Evolutionary conservation across 1,140 invertebrate species (phyloP), one percentile per base, ranked within the genome.

Genomic region (Homarus americanus): DNA sequence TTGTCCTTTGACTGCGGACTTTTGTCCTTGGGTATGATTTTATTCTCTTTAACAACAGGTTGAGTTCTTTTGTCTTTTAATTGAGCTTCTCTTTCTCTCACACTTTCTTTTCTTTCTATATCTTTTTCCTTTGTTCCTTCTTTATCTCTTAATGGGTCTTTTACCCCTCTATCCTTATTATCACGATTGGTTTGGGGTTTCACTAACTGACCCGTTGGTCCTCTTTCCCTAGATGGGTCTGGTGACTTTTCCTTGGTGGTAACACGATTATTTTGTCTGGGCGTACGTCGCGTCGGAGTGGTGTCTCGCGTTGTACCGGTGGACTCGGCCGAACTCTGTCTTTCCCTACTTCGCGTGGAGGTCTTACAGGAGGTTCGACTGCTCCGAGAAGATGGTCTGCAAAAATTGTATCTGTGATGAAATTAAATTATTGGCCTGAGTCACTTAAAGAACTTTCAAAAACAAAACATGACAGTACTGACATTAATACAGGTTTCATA

Each of bases 1-100:
- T 91, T 91, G 80, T 91, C 89, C 89, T 86, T 91, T 12, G 40
- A 85, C 75, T 79, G 82, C 12, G 89, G 89, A 91, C 89, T 91
- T 80, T 91, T 91, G 12, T 91, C 89, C 83, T 91, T 91, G 4
- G 38, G 38, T 36, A 85, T 76, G 3, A 63, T 44, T 79, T 91
- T 91, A 32, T 75, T 58, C 40, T 91, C 89, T 38, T 91, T 91
- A 66, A 69, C 32, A 28, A 86, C 83, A 20, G 32, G n/a, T 72
- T 41, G n/a, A 86, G 76, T 49, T 69, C 83, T 91, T 73, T 86
- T 91, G 41, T 91, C 89, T 85, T 91, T 91, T n/a, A 85, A 80
- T 72, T 85, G 83, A 91, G 82, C 73, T 49, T 91, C 89, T 85
- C 86, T 91, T 20, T 91, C 89, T 85, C 53, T 91, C 58, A 80